Evolutionary conservation across 1,140 invertebrate species (phyloP).

Genomic region (Nomia melanderi): DNA sequence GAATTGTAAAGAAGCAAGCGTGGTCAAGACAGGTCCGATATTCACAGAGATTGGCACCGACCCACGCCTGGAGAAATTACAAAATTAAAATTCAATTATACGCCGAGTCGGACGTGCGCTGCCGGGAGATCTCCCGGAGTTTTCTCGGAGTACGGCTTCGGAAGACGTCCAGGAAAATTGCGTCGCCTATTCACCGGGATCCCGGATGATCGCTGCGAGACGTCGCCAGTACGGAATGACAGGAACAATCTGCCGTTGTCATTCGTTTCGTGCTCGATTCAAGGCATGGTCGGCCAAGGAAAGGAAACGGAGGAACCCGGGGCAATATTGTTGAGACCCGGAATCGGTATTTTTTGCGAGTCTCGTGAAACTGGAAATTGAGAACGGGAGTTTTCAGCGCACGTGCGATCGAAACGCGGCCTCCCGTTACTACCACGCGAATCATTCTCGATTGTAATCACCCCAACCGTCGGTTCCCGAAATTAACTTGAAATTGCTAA

Average conservation of each 20-base stretch:
- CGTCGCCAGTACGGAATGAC: conserved; percentile 63
- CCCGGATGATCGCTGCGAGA: conserved; percentile 63
- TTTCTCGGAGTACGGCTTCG: conserved; percentile 53
- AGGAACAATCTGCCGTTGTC: conserved; percentile 70
- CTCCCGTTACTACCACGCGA: no score
- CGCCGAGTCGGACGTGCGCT: conserved; percentile 51
- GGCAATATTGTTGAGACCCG: neutral
- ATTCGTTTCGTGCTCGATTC: conserved; percentile 63
- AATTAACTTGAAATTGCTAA: no score
- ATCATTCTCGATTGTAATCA: no score
- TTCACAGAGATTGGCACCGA: conserved; percentile 58
- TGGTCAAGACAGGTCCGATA: conserved; percentile 63
- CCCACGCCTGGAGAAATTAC: conserved; percentile 60
- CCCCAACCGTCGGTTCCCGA: no score
- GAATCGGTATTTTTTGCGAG: neutral
- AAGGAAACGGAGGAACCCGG: conserved; percentile 18
- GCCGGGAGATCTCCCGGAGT: conserved; percentile 57
- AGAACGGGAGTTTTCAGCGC: neutral
- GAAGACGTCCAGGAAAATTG: conserved; percentile 67
- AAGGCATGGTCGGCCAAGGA: conserved; percentile 30
- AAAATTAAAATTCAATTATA: conserved; percentile 73
- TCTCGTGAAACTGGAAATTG: neutral
- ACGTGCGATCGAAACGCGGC: neutral
- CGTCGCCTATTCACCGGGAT: conserved; percentile 62
- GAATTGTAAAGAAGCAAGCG: conserved; percentile 41